Evolutionary conservation across 1,140 invertebrate species (phyloP).

Genomic region (Drosophila melanogaster): Release_6_plus_ISO1_MT NT_037436.4:1385001-1385500

Average conservation of each 20-base stretch:
- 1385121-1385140: constrained; percentile 10
- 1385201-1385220: no score
- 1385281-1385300: neutral
- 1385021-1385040: constrained; percentile 58
- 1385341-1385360: constrained; percentile 1
- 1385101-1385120: constrained; percentile 19
- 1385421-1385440: constrained; percentile 27
- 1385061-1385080: constrained; percentile 33
- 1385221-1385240: no score
- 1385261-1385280: neutral
- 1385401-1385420: constrained; percentile 26
- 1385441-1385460: constrained; percentile 49
- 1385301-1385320: neutral
- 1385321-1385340: neutral
- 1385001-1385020: constrained; percentile 49
- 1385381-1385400: constrained; percentile 43
- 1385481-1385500: constrained; percentile 61
- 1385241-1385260: no score
- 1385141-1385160: constrained; percentile 20
- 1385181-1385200: neutral
- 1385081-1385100: constrained; percentile 10
- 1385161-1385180: neutral
- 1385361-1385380: neutral
- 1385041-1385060: constrained; percentile 5
- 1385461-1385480: constrained; percentile 57